Conservation (phyloP, 37 sponge, comb jelly and placozoan species). For the Halichondria panicea region DNA sequence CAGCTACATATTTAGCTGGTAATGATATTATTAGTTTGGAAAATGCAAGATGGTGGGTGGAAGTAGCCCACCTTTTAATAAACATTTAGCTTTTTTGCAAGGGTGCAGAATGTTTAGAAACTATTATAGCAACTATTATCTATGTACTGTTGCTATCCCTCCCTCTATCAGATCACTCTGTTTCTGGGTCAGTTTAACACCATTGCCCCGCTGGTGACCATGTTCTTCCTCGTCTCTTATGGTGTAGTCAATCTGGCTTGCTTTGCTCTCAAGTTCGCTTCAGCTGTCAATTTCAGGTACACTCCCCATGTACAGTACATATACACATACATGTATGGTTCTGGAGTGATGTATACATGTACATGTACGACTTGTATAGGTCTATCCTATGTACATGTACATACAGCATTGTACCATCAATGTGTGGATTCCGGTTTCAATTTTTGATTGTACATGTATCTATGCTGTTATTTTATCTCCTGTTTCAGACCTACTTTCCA, state of each 20-base stretch:
- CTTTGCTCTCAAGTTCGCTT: slow-evolving; percentile 89
- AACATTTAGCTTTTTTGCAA: not conserved
- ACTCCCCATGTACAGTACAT: no score
- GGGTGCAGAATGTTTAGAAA: not conserved
- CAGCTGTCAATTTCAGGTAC: slow-evolving; percentile 92
- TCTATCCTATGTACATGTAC: no score
- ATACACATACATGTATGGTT: not conserved
- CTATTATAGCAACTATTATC: not conserved
- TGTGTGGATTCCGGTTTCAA: not conserved
- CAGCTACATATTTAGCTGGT: no score
- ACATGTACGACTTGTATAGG: no score
- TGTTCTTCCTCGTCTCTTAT: slow-evolving; percentile 95
- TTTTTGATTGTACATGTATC: not conserved
- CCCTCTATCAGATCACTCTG: slow-evolving; percentile 53
- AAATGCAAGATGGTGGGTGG: no score
- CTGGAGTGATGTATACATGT: not conserved
- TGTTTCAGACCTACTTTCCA: slow-evolving; percentile 82
- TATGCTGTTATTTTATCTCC: not conserved
- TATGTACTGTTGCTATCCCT: not conserved
- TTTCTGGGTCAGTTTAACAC: slow-evolving; percentile 85
- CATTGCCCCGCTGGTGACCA: slow-evolving; percentile 90
- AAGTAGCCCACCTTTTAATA: not conserved
- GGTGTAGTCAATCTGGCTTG: slow-evolving; percentile 95
- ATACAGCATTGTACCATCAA: not conserved
- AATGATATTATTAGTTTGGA: no score